A percentile compares a stretch with the other conserved stretches of the same genome.
Evolutionary conservation across 2,113 vertebrate species (phyloP).

Genomic region (Apodemus speciosus): DNA sequence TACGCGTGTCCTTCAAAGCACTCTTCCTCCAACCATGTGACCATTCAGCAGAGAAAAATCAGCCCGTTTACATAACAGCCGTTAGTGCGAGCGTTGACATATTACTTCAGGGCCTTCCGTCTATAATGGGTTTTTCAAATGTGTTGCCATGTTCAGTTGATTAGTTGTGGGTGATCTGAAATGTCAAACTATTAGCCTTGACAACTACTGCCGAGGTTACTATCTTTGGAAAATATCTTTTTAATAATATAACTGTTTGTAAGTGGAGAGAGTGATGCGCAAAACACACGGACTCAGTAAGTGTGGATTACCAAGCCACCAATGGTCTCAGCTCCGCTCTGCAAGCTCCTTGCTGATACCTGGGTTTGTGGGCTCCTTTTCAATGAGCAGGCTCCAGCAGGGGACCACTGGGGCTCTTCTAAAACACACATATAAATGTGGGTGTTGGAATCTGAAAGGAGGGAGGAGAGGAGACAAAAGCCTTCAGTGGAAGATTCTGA

Average conservation of each 20-base stretch:
- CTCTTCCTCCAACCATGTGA: conserved; percentile 48
- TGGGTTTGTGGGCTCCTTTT: conserved; percentile 9
- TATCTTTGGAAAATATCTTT: conserved; percentile 75
- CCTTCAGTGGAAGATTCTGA: not conserved
- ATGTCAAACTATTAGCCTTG: conserved; percentile 87
- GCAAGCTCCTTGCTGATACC: not conserved
- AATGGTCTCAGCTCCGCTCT: conserved; percentile 63
- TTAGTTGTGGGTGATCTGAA: conserved; percentile 84
- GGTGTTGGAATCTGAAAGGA: not conserved
- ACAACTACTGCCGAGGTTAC: conserved; percentile 80
- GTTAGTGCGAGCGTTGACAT: conserved; percentile 68
- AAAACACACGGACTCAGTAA: conserved; percentile 83
- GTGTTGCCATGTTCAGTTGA: conserved; percentile 83
- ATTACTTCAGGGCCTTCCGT: conserved; percentile 62
- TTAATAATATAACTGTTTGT: conserved; percentile 82
- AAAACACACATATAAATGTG: not conserved
- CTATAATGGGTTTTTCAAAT: conserved; percentile 83
- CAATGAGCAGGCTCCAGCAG: not conserved
- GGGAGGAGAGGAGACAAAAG: not conserved
- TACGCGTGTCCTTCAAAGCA: conserved; percentile 60
- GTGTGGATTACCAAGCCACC: conserved; percentile 72
- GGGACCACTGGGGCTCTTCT: not conserved
- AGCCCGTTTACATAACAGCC: conserved; percentile 72
- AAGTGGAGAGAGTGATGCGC: conserved; percentile 82
- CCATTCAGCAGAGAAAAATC: conserved; percentile 49